Evolutionary conservation across 2,888 invertebrate genomes (phyloP), one percentile per base, ranked within the genome.

Genomic region (Mythimna lalbum): DNA sequence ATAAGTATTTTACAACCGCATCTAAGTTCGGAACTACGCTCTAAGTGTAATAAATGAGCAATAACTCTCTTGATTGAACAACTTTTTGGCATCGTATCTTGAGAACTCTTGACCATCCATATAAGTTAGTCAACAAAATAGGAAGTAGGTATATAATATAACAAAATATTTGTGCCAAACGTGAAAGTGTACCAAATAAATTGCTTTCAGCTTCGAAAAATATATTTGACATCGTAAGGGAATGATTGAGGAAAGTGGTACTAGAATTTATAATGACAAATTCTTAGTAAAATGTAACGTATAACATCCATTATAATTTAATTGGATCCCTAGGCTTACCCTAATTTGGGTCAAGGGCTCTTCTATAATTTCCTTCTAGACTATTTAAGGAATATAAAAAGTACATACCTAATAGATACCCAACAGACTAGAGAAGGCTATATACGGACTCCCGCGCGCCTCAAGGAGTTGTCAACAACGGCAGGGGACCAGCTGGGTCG

Each of bases 31-130:
- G 61, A 80, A 74, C 63, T 52, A 74, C 55, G 43, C 27, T 55
- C 9, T 7, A 63, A 67, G 47, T 61, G 60, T 80, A 68, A 62
- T 76, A 74, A 80, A 80, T 49, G 55, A 68, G 52, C 74, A 60
- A 80, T 74, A 63, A 74, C 60, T 63, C n/a, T 56, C 55, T 60
- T 76, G 23, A 76, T 79, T 60, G 47, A 31, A 63, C 47, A 56
- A 79, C 23, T 76, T 76, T 65, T 63, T 63, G 61, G 39, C 12
- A 60, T 47, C 17, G 36, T 43, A 23, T 64, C 56, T 52, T 39
- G 0, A 47, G 10, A 53, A 61, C 14, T 49, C 43, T 67, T 57
- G 43, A 56, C 55, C 56, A 31, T 6, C 12, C n/a, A 19, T 74
- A 47, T 7, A 67, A n/a, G 36, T 66, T 55, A 10, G 1, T 14